Base-by-base conservation (phyloP, 2,888 invertebrate genomes). In the Rhaphigaster nebulosa region DNA sequence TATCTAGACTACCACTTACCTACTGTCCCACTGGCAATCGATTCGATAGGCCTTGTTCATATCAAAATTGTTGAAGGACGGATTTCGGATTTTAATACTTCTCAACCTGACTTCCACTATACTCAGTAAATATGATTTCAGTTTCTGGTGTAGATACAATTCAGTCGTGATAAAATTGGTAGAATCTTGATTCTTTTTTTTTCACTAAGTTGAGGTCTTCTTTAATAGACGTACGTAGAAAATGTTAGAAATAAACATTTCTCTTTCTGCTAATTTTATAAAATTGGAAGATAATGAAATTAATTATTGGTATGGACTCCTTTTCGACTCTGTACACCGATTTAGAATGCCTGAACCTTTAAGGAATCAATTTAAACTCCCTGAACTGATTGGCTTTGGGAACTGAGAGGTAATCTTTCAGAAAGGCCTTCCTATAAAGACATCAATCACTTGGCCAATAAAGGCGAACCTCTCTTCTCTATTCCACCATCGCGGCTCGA, bases 381-480 rank as follows among this genome's bases (percentile, higher is more conserved):
- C 20, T 20, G 70, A 76, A 76, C 70, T 76, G 70, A 76, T 76
- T 76, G 70, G 70, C 70, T 76, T 76, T 76, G 38, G 70, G 70
- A 76, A 76, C 70, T 15, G 34, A 76, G 70, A 76, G 70, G 70
- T 76, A 76, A 76, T 76, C 70, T 76, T 76, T 76, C 70, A 76
- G 70, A 76, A 76, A 76, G 38, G 70, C 4, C 70, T 76, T 76
- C 20, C 70, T 45, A 84, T 84, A 84, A 84, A 84, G 84, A 84
- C 84, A 84, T 84, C 84, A 84, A 84, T 84, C 84, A 84, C 84
- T 84, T 45, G 45, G 45, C 84, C 84, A 84, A 84, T 84, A 84
- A 84, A 84, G 84, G 84, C 45, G 12, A 84, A 84, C 70, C 70
- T 76, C 70, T 76, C 70, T 76, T 76, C 70, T 38, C 70, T 76